Percentiles rank a stretch among this genome's conserved stretches.
phyloP scores from a whole-genome alignment of 2,797 vertebrate species.

The Philypnodon macrostomus region DNA sequence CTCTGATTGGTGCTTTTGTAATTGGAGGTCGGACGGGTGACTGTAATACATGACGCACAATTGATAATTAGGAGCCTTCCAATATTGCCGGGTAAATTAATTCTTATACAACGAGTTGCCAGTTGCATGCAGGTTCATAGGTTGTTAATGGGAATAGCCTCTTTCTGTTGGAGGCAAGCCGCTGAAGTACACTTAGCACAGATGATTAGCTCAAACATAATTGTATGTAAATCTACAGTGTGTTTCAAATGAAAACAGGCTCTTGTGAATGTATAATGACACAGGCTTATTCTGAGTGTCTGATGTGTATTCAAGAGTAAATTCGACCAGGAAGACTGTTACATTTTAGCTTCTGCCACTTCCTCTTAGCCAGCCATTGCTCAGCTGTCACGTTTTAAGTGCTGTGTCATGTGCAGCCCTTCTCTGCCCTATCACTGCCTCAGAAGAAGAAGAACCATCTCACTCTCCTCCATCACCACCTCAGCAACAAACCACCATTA shows the following conservation, averaged over 20 bases:
- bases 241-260: constrained; percentile 19
- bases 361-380: too few relatives aligned
- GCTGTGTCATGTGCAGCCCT: too few relatives aligned
- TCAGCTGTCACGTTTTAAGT: too few relatives aligned
- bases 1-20: constrained; percentile 68
- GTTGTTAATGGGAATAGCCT: constrained; percentile 50
- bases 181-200: constrained; percentile 27
- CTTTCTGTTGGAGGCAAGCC: constrained; percentile 29
- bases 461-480: too few relatives aligned
- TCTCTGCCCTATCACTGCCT: too few relatives aligned
- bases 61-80: constrained; percentile 67
- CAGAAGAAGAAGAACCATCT: too few relatives aligned
- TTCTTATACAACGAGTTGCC: constrained; percentile 41
- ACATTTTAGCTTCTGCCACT: too few relatives aligned
- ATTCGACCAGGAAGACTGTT: too few relatives aligned
- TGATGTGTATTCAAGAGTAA: too few relatives aligned
- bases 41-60: constrained; percentile 63
- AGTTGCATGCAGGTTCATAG: constrained; percentile 43
- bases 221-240: constrained; percentile 24
- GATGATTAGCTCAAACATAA: constrained; percentile 43
- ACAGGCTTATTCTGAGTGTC: too few relatives aligned
- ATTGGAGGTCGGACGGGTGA: constrained; percentile 61
- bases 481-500: too few relatives aligned
- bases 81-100: constrained; percentile 59
- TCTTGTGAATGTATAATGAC: too few relatives aligned